A percentile compares a stretch with the other conserved stretches of the same genome.
Evolutionary conservation across 2,888 invertebrate species (phyloP).

Genomic region (Cabera pusaria): DNA sequence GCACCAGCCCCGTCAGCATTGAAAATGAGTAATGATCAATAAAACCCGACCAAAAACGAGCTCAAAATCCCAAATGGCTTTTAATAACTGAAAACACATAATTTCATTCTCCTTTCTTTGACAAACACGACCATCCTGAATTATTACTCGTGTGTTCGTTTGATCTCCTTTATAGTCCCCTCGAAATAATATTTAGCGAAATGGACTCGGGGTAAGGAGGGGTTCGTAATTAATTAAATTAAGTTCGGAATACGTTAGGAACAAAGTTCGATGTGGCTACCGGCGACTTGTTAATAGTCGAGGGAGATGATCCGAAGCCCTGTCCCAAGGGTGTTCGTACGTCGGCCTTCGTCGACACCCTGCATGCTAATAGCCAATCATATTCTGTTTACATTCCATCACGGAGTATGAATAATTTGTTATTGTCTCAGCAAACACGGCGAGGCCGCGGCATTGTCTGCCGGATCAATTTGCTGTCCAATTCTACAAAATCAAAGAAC

Average conservation of each 20-base stretch:
- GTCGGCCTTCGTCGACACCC: slow-evolving; percentile 53
- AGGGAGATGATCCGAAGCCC: slow-evolving; percentile 68
- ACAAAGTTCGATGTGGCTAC: slow-evolving; percentile 71
- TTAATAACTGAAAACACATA: slow-evolving; percentile 37
- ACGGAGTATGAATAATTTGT: slow-evolving; percentile 81
- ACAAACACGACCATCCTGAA: slow-evolving; percentile 48
- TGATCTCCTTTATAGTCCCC: slow-evolving; percentile 65
- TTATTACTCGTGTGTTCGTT: slow-evolving; percentile 49
- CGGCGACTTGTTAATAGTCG: slow-evolving; percentile 72
- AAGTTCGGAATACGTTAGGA: slow-evolving; percentile 76
- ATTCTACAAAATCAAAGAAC: slow-evolving; percentile 68
- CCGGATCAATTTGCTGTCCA: slow-evolving; percentile 68
- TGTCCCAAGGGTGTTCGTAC: slow-evolving; percentile 54
- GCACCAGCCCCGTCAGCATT: slow-evolving; percentile 55
- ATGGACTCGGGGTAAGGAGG: slow-evolving; percentile 60
- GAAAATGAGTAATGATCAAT: slow-evolving; percentile 75
- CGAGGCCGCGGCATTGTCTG: slow-evolving; percentile 73
- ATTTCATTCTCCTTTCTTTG: slow-evolving; percentile 52
- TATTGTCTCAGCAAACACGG: slow-evolving; percentile 77
- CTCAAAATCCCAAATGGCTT: slow-evolving; percentile 45
- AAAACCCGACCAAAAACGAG: slow-evolving; percentile 61
- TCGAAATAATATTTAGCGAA: slow-evolving; percentile 75
- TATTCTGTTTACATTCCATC: slow-evolving; percentile 84
- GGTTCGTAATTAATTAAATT: slow-evolving; percentile 80
- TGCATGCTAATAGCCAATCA: slow-evolving; percentile 81